A percentile compares a stretch with the other conserved stretches of the same genome.
These are phyloP conservation scores for Melieria omissa DNA, from an alignment of 2,888 invertebrate species.

Conservation along the genomic window DNA sequence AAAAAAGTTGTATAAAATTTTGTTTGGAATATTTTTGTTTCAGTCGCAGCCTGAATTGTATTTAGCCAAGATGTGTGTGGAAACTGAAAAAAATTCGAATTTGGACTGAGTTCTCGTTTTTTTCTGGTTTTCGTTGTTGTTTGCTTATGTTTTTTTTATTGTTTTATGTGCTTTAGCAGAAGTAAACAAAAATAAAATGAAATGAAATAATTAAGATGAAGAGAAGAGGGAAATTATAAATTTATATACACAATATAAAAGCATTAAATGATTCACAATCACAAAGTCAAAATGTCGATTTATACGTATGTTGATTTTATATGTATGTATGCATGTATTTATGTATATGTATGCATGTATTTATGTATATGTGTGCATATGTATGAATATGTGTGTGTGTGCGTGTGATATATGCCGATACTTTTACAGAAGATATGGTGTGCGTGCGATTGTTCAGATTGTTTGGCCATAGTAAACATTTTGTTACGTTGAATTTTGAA, in stretches of 20 bases:
- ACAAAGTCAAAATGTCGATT: not conserved
- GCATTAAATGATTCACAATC: conserved; percentile 17
- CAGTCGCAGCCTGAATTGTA: too few species aligned
- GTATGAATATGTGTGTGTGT: conserved; percentile 6
- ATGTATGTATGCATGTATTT: not conserved
- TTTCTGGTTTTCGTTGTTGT: not conserved
- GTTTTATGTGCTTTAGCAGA: conserved; percentile 9
- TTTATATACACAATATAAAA: conserved; percentile 9
- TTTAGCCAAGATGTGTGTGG: too few species aligned
- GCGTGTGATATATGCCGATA: conserved; percentile 1
- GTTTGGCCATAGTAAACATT: too few species aligned
- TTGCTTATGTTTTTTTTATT: too few species aligned
- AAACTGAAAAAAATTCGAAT: conserved; percentile 47
- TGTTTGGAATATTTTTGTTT: too few species aligned
- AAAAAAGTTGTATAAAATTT: too few species aligned
- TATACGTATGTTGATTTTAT: too few species aligned
- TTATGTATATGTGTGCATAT: not conserved
- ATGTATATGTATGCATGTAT: not conserved
- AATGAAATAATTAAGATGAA: conserved; percentile 21
- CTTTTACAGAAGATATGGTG: too few species aligned
- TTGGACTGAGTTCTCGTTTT: conserved; percentile 64
- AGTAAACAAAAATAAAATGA: conserved; percentile 27
- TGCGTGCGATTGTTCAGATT: too few species aligned
- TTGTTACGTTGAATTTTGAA: conserved; percentile 55
- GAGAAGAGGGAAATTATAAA: conserved; percentile 1